phyloP scores from a whole-genome alignment of 2,797 vertebrate genomes.

The Smutsia temminckii region DNA sequence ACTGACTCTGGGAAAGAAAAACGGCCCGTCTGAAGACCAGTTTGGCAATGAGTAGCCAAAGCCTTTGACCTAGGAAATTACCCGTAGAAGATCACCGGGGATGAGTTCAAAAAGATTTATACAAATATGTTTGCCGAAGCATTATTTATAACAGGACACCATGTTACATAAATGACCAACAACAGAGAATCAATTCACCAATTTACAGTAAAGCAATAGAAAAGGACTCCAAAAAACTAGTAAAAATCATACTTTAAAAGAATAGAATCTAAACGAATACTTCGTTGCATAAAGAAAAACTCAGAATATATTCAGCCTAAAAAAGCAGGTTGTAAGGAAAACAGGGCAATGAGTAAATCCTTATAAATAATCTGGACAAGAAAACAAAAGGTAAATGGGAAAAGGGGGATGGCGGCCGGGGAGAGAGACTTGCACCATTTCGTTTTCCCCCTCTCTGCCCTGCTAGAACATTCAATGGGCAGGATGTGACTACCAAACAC shows the following conservation, averaged over 20 bases:
- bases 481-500: background rate
- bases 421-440: background rate
- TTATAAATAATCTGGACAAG: background rate
- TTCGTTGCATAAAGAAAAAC: background rate
- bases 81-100: background rate
- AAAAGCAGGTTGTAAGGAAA: background rate
- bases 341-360: background rate
- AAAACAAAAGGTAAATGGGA: background rate
- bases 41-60: background rate
- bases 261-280: background rate
- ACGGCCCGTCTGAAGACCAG: background rate
- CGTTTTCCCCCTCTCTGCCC: background rate
- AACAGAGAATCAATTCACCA: background rate
- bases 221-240: background rate
- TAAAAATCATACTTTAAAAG: background rate
- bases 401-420: accelerated
- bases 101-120: background rate
- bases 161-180: background rate
- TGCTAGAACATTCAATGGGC: background rate
- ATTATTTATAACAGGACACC: background rate
- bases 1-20: background rate
- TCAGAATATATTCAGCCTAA: background rate
- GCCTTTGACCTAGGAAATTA: background rate
- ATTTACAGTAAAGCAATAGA: background rate
- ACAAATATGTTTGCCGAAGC: background rate